Evolutionary conservation across 2,888 invertebrate genomes (phyloP).

Genomic region (Timema cristinae): DNA sequence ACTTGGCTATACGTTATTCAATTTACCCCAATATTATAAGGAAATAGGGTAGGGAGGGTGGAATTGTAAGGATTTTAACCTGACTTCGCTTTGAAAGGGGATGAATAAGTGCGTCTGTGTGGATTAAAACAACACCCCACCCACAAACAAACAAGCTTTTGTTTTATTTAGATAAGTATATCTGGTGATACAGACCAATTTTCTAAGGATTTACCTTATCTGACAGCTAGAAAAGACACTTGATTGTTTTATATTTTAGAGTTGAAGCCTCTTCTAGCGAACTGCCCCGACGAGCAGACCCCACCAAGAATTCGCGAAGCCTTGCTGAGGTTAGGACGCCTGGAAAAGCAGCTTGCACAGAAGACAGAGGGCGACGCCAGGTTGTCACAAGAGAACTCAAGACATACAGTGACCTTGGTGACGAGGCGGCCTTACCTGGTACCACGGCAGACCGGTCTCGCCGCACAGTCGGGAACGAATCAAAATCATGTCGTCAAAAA

Average conservation of each 20-base stretch:
- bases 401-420: not conserved
- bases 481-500: not conserved
- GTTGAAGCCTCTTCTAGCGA: not conserved
- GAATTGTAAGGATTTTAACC: no score
- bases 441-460: not conserved
- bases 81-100: no score
- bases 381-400: not conserved
- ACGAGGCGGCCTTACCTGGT: not conserved
- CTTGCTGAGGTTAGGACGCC: conserved; percentile 9
- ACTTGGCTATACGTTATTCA: no score
- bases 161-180: no score
- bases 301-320: conserved; percentile 10
- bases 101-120: no score
- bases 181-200: no score
- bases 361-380: not conserved
- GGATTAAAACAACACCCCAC: no score
- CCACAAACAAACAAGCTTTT: no score
- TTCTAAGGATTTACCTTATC: no score
- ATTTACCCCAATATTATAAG: no score
- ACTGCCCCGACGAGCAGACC: not conserved
- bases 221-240: no score
- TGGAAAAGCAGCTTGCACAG: not conserved
- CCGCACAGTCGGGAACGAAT: not conserved
- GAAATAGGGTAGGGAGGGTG: no score
- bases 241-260: conserved; percentile 6